Conservation (phyloP, 2,797 vertebrate genomes). For the Sciaenops ocellatus region DNA sequence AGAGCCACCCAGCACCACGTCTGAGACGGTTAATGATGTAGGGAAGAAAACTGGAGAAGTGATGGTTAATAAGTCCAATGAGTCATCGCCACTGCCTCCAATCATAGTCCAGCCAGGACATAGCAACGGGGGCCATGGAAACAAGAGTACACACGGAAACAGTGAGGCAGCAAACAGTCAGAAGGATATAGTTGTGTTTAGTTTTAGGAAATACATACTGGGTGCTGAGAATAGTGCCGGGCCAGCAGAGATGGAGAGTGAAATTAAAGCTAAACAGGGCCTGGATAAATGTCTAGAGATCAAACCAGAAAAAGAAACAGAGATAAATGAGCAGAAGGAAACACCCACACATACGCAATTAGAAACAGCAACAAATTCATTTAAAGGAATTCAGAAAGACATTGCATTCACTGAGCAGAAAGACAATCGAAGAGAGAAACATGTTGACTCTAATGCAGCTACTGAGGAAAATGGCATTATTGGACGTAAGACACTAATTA, state of each 20-base stretch:
- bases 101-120: conserved; percentile 65
- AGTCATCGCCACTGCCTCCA: conserved; percentile 73
- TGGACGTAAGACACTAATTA: conserved; percentile 20
- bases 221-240: conserved; percentile 57
- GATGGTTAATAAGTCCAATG: conserved; percentile 66
- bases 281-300: conserved; percentile 37
- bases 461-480: conserved; percentile 19
- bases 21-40: conserved; percentile 42
- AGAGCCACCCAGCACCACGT: conserved; percentile 29
- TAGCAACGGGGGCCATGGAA: conserved; percentile 76
- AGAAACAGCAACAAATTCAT: conserved; percentile 44
- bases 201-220: conserved; percentile 86
- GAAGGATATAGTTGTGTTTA: conserved; percentile 80
- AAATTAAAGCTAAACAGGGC: conserved; percentile 31
- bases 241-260: conserved; percentile 44
- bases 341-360: conserved; percentile 17
- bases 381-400: conserved; percentile 32
- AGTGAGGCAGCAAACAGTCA: conserved; percentile 71
- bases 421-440: conserved; percentile 25
- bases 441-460: conserved; percentile 28
- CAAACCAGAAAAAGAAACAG: conserved; percentile 34
- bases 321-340: conserved; percentile 47
- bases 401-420: conserved; percentile 20
- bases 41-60: conserved; percentile 58
- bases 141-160: conserved; percentile 77